Evolutionary conservation across 2,113 vertebrate genomes (phyloP).

Genomic region (Miniopterus natalensis): DNA sequence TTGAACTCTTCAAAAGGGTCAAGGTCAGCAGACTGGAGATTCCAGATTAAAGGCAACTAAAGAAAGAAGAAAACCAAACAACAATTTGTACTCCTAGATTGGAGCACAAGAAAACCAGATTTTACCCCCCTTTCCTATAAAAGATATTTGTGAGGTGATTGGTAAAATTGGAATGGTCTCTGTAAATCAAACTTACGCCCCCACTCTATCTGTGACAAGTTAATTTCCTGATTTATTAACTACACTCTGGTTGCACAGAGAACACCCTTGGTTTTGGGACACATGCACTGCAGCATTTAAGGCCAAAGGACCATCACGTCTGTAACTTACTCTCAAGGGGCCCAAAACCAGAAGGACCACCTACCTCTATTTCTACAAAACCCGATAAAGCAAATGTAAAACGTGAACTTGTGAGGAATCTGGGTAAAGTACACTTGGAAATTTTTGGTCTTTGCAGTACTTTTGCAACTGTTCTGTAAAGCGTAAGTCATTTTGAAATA

Average conservation of each 20-base stretch:
- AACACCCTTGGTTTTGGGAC: conserved; percentile 9
- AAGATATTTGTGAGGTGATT: conserved; percentile 1
- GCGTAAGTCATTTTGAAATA: conserved; percentile 43
- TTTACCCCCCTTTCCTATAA: not conserved
- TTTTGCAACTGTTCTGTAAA: conserved; percentile 26
- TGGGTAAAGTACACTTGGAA: not conserved
- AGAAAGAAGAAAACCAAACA: conserved; percentile 17
- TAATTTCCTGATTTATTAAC: conserved; percentile 39
- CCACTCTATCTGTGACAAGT: not conserved
- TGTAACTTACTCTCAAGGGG: not conserved
- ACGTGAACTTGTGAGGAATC: not conserved
- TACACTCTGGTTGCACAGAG: not conserved
- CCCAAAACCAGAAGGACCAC: not conserved
- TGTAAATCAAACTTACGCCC: conserved; percentile 35
- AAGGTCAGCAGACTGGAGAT: conserved; percentile 2
- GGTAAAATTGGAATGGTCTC: conserved; percentile 30
- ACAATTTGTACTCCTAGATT: not conserved
- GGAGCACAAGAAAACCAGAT: not conserved
- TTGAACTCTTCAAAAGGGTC: not conserved
- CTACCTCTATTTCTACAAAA: not conserved
- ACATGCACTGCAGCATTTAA: not conserved
- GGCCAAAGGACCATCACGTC: not conserved
- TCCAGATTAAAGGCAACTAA: not conserved
- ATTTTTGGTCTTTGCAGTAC: not conserved
- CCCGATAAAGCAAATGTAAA: not conserved